phyloP scores from a whole-genome alignment of 2,113 vertebrate genomes.

The Albula goreensis region DNA sequence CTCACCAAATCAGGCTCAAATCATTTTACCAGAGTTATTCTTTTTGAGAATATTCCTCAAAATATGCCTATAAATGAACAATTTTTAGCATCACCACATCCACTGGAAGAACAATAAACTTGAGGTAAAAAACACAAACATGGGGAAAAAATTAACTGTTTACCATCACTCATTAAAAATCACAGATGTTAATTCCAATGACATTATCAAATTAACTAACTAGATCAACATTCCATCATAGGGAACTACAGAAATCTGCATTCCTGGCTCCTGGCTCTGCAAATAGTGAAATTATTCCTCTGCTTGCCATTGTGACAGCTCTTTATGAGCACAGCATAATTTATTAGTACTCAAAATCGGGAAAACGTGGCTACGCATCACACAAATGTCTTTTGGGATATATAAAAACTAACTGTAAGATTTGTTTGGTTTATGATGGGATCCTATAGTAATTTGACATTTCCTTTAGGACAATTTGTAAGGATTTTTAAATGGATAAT shows the following conservation, averaged over 20 bases:
- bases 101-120: not conserved
- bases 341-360: not conserved
- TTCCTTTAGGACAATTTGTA: not conserved
- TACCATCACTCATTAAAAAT: not conserved
- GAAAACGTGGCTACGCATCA: not conserved
- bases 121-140: not conserved
- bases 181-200: not conserved
- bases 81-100: not conserved
- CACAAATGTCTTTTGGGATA: conserved; percentile 2
- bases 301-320: not conserved
- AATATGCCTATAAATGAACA: not conserved
- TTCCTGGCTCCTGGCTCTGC: not conserved
- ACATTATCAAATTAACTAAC: not conserved
- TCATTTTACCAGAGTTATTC: not conserved
- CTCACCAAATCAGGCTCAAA: not conserved
- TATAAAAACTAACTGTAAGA: not conserved
- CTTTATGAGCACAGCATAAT: not conserved
- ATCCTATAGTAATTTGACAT: not conserved
- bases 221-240: not conserved
- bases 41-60: not conserved
- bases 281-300: not conserved
- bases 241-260: not conserved
- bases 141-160: not conserved
- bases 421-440: not conserved
- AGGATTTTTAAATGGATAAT: conserved; percentile 14